Base-by-base conservation (phyloP, 2,113 vertebrate genomes). In the Rhagologus leucostigma region DNA sequence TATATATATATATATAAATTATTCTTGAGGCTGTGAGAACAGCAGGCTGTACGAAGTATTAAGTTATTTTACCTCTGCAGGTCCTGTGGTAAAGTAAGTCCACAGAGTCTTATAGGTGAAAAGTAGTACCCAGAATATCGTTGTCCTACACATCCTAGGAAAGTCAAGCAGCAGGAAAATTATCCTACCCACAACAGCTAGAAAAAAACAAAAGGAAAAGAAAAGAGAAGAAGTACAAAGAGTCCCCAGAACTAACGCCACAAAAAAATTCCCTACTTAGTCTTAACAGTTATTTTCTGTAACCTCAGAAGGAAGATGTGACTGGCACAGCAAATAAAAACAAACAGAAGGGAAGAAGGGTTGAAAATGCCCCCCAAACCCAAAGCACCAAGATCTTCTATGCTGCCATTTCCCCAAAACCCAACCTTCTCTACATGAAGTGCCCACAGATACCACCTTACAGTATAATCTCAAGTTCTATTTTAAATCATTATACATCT, bases 401-500 rank as follows among this genome's bases (percentile, higher is more conserved):
- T 3, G 14, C 4, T 33, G 33, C 60, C 39, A 8, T 9, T 41
- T 47, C 64, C 47, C 50, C 63, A 71, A 68, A 75, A 19, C 9
- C 27, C 55, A 90, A 29, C n/a, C 27, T 69, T 23, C n/a, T 46
- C 52, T 16, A 24, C 10, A 2, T 4, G 11, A 71, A 55, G 23
- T 15, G 17, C 24, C 39, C 13, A 16, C 0, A 19, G 8, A 1
- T 0, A 44, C 10, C 37, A 53, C n/a, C 52, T 56, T 15, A 67
- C 9, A n/a, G 11, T 11, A 52, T 10, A 56, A 62, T 30, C 16
- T 33, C 39, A 8, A 35, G 37, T 23, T 47, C 46, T 53, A 41
- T 44, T 64, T 85, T 26, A 87, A 89, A 65, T 11, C 16, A 7
- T 22, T 26, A 49, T 6, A 27, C 13, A n/a, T 29, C 62, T 18